A percentile compares a stretch with the other conserved stretches of the same genome.
phyloP scores from a whole-genome alignment of 2,888 invertebrate species.

The Tiliacea aurago region DNA sequence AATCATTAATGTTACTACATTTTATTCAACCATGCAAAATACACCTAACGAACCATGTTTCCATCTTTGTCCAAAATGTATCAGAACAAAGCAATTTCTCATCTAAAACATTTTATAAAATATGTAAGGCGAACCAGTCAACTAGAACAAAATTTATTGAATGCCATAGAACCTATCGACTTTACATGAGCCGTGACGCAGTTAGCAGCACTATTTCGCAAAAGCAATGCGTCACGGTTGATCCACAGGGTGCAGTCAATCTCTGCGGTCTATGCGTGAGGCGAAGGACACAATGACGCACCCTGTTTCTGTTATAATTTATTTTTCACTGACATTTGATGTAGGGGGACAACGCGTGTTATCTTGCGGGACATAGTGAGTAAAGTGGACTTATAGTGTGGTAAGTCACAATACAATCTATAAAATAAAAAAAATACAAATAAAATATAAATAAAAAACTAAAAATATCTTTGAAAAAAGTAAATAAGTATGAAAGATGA shows the following conservation, averaged over 20 bases:
- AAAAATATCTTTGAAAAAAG: too few species aligned
- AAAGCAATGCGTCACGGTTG: slow-evolving; percentile 78
- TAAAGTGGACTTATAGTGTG: slow-evolving; percentile 15
- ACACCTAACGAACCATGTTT: background rate
- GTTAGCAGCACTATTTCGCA: slow-evolving; percentile 69
- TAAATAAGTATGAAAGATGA: background rate
- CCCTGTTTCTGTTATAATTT: slow-evolving; percentile 83
- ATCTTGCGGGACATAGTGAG: slow-evolving; percentile 70
- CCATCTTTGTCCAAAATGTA: background rate
- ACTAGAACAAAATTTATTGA: slow-evolving; percentile 62
- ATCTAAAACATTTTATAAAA: slow-evolving; percentile 39
- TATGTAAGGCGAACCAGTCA: slow-evolving; percentile 39
- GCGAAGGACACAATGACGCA: slow-evolving; percentile 82
- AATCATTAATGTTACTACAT: too few species aligned
- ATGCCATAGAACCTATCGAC: slow-evolving; percentile 59
- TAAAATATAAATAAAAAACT: too few species aligned
- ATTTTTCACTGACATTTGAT: slow-evolving; percentile 75
- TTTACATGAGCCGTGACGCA: slow-evolving; percentile 65
- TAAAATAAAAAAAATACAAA: too few species aligned
- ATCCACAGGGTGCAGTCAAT: slow-evolving; percentile 84
- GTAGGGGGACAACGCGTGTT: slow-evolving; percentile 79
- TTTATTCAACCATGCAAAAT: background rate
- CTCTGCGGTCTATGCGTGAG: slow-evolving; percentile 86
- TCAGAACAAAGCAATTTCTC: slow-evolving; percentile 18
- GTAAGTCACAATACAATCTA: slow-evolving; percentile 9